Evolutionary conservation across 2,888 invertebrate genomes (phyloP).

Genomic region (Drosophila putrida): DNA sequence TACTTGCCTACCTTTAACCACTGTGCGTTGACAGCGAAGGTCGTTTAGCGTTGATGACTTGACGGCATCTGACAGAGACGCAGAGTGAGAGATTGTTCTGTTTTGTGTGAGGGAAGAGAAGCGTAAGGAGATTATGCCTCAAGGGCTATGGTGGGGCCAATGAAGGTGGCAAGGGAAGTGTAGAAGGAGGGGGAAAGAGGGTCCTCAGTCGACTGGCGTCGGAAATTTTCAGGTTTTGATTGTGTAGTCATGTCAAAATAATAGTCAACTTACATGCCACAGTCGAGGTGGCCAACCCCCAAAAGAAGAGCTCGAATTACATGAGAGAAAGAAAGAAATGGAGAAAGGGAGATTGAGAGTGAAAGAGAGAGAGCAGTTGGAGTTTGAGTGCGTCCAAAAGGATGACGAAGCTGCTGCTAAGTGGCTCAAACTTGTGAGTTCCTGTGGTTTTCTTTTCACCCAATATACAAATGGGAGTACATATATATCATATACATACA

Average conservation of each 20-base stretch:
- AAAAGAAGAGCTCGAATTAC: slow-evolving; percentile 59
- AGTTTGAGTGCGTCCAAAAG: slow-evolving; percentile 19
- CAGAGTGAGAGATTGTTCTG: slow-evolving; percentile 35
- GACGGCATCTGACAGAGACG: slow-evolving; percentile 63
- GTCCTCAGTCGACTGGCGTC: slow-evolving; percentile 52
- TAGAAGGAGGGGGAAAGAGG: background rate
- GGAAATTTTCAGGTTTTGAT: slow-evolving; percentile 82
- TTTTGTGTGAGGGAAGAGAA: slow-evolving; percentile 7
- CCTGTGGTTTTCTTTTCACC: slow-evolving; percentile 59
- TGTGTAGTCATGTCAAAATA: slow-evolving; percentile 83
- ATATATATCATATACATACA: background rate
- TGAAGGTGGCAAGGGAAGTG: background rate
- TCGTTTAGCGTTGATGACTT: slow-evolving; percentile 79
- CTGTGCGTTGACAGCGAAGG: slow-evolving; percentile 76
- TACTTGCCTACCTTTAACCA: slow-evolving; percentile 28
- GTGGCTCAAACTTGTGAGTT: slow-evolving; percentile 77
- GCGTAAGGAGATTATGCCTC: slow-evolving; percentile 54
- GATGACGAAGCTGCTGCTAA: slow-evolving; percentile 69
- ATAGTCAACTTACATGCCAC: slow-evolving; percentile 83
- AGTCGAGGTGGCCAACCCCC: slow-evolving; percentile 63
- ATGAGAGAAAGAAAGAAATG: background rate
- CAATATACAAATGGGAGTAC: slow-evolving; percentile 2
- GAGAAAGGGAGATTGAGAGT: background rate
- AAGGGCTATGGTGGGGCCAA: slow-evolving; percentile 33
- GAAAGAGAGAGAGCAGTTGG: background rate